A percentile compares a stretch with the other conserved stretches of the same genome.
These are phyloP conservation scores for Folsomia candida DNA, from an alignment of 2,888 invertebrate genomes.

Conservation along the genomic window DNA sequence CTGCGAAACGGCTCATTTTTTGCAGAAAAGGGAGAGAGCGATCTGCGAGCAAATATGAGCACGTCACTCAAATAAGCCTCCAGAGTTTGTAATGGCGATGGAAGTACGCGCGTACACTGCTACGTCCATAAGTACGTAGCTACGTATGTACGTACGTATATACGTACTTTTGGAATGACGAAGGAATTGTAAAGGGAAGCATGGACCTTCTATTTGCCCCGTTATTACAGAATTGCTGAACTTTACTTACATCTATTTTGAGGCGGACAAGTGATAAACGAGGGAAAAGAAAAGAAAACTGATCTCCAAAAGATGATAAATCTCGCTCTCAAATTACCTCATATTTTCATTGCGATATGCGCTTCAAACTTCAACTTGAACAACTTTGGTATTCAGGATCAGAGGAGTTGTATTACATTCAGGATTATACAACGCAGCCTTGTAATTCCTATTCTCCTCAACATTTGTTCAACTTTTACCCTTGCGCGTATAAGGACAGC, in stretches of 20 bases:
- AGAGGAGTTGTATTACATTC: no score
- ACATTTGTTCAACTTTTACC: no score
- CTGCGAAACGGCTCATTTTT: background rate
- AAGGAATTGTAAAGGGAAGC: no score
- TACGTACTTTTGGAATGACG: no score
- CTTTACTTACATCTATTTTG: background rate
- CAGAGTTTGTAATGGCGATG: background rate
- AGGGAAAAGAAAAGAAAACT: slow-evolving; percentile 7
- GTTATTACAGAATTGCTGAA: background rate
- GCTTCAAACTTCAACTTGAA: background rate
- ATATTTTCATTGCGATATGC: background rate
- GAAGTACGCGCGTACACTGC: background rate
- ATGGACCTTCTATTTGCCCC: background rate
- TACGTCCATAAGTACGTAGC: no score
- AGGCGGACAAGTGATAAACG: slow-evolving; percentile 4
- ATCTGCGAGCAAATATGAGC: background rate
- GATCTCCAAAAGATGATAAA: slow-evolving; percentile 7
- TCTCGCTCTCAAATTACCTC: slow-evolving; percentile 7
- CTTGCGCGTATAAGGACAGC: no score
- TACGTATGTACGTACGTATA: no score
- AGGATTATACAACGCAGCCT: no score
- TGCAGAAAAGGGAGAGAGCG: background rate
- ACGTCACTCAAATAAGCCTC: background rate
- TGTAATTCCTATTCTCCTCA: no score
- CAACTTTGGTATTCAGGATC: no score